These are phyloP conservation scores for Hippocampus barbouri DNA, from an alignment of 2,113 vertebrate genomes.

Conservation along the genomic window DNA sequence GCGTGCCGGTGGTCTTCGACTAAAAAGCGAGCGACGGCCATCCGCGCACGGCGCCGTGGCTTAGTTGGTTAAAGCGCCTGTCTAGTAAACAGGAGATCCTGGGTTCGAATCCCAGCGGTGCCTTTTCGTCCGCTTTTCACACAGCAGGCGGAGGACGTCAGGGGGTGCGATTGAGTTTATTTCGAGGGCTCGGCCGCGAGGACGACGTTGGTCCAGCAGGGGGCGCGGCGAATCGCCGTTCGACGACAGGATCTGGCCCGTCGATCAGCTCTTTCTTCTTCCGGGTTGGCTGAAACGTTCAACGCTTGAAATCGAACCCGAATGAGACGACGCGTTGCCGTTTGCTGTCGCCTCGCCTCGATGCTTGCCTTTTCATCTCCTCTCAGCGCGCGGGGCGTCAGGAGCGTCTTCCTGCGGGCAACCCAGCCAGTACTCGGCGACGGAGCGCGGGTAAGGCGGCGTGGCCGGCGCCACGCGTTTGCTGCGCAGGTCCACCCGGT, in stretches of 20 bases:
- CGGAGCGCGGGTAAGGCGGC: slow-evolving; percentile 88
- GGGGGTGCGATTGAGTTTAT: not conserved
- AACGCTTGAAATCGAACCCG: not conserved
- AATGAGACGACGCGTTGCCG: not conserved
- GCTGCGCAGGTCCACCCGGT: slow-evolving; percentile 82
- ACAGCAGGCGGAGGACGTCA: too few species aligned
- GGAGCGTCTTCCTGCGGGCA: slow-evolving; percentile 62
- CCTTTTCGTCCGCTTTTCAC: slow-evolving; percentile 45
- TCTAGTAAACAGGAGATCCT: slow-evolving; percentile 75
- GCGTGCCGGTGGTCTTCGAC: too few species aligned
- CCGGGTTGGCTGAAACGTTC: not conserved
- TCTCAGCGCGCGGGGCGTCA: slow-evolving; percentile 55
- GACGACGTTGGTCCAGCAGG: slow-evolving; percentile 17
- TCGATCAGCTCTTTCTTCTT: not conserved
- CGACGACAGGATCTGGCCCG: rapidly evolving
- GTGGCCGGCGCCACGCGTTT: slow-evolving; percentile 73
- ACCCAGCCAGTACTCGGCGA: slow-evolving; percentile 88
- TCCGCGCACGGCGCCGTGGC: slow-evolving; percentile 57
- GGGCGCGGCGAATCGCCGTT: not conserved
- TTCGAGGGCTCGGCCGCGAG: not conserved
- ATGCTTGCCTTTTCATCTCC: slow-evolving; percentile 37
- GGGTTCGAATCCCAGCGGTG: slow-evolving; percentile 72
- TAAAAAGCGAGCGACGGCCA: too few species aligned
- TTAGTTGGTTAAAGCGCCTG: slow-evolving; percentile 74
- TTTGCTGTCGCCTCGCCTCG: too few species aligned